A percentile compares a stretch with the other conserved stretches of the same genome.
Evolutionary conservation across 2,888 invertebrate genomes (phyloP).

Genomic region (Lasioglossum leucozonium): DNA sequence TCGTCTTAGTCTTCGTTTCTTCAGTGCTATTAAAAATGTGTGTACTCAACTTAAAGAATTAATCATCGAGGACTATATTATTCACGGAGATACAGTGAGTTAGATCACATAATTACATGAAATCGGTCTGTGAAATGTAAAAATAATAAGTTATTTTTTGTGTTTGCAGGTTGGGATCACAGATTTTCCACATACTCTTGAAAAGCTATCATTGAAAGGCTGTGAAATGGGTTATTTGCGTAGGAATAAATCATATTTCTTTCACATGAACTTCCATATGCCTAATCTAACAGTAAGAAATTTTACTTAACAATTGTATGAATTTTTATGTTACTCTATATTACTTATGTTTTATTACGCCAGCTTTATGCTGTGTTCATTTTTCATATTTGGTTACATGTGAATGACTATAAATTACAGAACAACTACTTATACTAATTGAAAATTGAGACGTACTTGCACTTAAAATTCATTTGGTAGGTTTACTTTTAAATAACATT

Average conservation of each 20-base stretch:
- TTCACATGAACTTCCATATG: constrained; percentile 86
- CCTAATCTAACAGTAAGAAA: constrained; percentile 85
- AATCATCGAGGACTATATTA: constrained; percentile 85
- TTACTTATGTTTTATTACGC: constrained; percentile 9
- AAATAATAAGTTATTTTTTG: neutral
- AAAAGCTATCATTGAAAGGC: constrained; percentile 87
- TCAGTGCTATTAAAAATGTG: constrained; percentile 79
- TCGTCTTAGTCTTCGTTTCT: constrained; percentile 81
- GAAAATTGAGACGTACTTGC: constrained; percentile 42
- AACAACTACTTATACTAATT: constrained; percentile 44
- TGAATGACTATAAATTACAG: constrained; percentile 35
- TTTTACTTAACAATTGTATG: constrained; percentile 35
- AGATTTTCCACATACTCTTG: constrained; percentile 88
- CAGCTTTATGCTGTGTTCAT: constrained; percentile 35
- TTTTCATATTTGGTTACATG: constrained; percentile 50
- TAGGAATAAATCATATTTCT: constrained; percentile 86
- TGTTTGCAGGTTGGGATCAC: constrained; percentile 87
- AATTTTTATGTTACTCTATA: constrained; percentile 85
- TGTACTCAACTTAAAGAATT: constrained; percentile 85
- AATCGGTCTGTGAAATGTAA: neutral
- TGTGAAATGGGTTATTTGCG: constrained; percentile 85
- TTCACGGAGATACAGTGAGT: constrained; percentile 85
- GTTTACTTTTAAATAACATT: constrained; percentile 35
- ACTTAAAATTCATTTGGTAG: constrained; percentile 35
- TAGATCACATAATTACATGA: neutral